These are phyloP conservation scores for Ophion ventricosus DNA, from an alignment of 2,888 invertebrate species.

Conservation along the genomic window DNA sequence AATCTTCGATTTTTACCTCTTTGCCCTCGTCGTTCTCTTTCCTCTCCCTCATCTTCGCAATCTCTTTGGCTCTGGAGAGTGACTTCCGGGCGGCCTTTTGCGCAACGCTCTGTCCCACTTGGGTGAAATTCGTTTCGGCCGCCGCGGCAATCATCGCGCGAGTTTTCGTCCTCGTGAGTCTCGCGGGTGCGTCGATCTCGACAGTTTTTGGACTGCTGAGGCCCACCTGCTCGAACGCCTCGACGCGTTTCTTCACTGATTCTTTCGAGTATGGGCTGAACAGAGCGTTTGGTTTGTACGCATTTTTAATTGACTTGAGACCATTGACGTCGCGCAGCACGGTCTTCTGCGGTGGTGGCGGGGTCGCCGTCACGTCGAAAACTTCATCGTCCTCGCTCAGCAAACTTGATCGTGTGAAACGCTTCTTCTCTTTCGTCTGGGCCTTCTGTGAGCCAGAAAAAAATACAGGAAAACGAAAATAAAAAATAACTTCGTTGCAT, in stretches of 20 bases:
- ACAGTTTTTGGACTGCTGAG: conserved; percentile 77
- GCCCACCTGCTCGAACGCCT: conserved; percentile 86
- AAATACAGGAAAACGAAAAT: background rate
- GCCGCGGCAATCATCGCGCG: conserved; percentile 84
- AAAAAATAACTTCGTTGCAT: no score
- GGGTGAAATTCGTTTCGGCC: conserved; percentile 49
- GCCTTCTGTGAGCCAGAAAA: conserved; percentile 26
- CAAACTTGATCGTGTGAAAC: conserved; percentile 53
- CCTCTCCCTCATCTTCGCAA: conserved; percentile 75
- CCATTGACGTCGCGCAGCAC: conserved; percentile 55
- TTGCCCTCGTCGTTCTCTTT: conserved; percentile 76
- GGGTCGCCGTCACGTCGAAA: conserved; percentile 73
- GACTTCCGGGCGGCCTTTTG: conserved; percentile 80
- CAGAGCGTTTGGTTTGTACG: conserved; percentile 79
- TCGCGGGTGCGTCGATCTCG: conserved; percentile 75
- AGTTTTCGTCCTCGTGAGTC: conserved; percentile 86
- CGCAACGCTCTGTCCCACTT: conserved; percentile 59
- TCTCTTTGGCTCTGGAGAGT: conserved; percentile 78
- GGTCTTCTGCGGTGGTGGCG: conserved; percentile 65
- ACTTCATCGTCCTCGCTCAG: conserved; percentile 68
- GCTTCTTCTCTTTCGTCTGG: conserved; percentile 47
- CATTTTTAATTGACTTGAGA: conserved; percentile 69
- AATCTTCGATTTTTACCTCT: conserved; percentile 73
- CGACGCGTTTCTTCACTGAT: conserved; percentile 86
- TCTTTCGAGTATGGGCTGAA: conserved; percentile 86